A percentile compares a stretch with the other conserved stretches of the same genome.
phyloP scores from a whole-genome alignment of 2,797 vertebrate genomes.

The Chelidonichthys spinosus region DNA sequence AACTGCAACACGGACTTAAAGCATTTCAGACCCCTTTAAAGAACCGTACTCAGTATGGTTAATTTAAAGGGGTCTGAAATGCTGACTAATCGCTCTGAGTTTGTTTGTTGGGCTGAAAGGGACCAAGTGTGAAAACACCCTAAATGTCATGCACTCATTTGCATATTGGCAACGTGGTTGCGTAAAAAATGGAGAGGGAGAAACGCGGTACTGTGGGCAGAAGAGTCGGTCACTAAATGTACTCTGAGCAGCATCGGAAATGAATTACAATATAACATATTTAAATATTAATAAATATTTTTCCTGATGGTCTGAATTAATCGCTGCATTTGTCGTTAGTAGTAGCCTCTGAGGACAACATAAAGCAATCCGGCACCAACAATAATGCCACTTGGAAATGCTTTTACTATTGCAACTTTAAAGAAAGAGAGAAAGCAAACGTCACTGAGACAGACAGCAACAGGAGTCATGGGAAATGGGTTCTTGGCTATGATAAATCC shows the following conservation, averaged over 20 bases:
- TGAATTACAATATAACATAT: background rate
- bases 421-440: too few relatives aligned
- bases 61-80: too few relatives aligned
- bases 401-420: too few relatives aligned
- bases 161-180: background rate
- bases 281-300: background rate
- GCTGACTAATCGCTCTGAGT: too few relatives aligned
- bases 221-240: background rate
- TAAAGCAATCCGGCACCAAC: background rate
- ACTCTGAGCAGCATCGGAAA: background rate
- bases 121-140: too few relatives aligned
- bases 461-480: background rate
- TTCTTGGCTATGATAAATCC: background rate
- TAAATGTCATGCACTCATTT: background rate
- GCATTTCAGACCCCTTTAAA: too few relatives aligned
- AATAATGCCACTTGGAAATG: too few relatives aligned
- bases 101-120: too few relatives aligned
- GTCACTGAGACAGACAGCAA: background rate
- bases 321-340: background rate
- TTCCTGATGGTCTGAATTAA: background rate
- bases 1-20: too few relatives aligned
- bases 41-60: too few relatives aligned
- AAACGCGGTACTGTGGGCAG: background rate
- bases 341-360: background rate
- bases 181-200: background rate